Base-by-base conservation (phyloP, 2,113 vertebrate genomes). In the Malurus melanocephalus region DNA sequence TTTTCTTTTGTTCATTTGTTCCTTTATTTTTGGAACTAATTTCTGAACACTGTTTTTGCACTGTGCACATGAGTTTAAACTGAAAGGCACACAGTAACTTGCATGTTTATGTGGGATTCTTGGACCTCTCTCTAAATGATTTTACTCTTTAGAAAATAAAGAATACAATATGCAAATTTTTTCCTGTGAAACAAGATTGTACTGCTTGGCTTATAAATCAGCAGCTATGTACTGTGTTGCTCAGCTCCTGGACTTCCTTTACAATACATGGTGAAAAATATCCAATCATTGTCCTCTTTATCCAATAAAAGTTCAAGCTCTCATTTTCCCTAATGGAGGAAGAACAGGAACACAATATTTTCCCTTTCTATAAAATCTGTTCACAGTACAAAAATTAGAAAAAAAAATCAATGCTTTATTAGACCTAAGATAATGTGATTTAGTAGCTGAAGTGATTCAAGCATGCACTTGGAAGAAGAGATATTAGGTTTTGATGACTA, bases 401-500 rank as follows among this genome's bases (percentile, higher is more conserved):
- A 33, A 60, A 82, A 46, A 52, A 57, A 28, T 65, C 67, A 85
- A 32, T 88, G 64, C 21, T 62, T 67, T 90, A 38, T 27, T 71
- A 78, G 65, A 55, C 30, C 27, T 71, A 45, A 77, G 26, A 77
- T 55, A 93, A 80, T 46, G 30, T 78, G 77, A 87, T 80, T 84
- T 75, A 90, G n/a, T 64, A 93, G 69, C 45, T 78, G 16, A 88
- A 88, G 28, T 71, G 48, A 74, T 94, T 90, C 61, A 84, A 62
- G 23, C 74, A 84, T 72, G 23, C 49, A 84, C 23, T 0, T 1
- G 23, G 56, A 92, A 80, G 60, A 92, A 84, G 26, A 95, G 23
- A 43, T 80, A 80, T 46, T 92, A 62, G 35, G 21, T 67, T 94
- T 87, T 88, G 80, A 86, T 83, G 21, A 55, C 43, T 78, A 22